These are phyloP conservation scores for Gisinianus flammeolus DNA, from an alignment of 2,888 invertebrate genomes.

Conservation along the genomic window DNA sequence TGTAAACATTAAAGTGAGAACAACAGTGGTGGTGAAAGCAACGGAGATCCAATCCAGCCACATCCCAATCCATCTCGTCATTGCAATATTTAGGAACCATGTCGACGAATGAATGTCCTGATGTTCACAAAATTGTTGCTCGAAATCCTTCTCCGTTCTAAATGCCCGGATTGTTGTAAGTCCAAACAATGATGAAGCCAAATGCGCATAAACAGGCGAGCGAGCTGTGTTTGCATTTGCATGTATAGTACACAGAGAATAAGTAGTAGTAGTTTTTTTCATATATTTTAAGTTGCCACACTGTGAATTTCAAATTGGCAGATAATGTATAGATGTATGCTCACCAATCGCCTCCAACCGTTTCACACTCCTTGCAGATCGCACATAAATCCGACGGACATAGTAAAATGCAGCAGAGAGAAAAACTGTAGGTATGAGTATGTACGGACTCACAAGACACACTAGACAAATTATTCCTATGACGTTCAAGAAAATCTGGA, in stretches of 20 bases:
- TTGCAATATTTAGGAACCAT: constrained; percentile 87
- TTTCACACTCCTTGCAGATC: constrained; percentile 32
- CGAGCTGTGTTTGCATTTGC: constrained; percentile 84
- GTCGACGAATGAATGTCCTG: constrained; percentile 84
- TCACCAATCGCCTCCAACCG: constrained; percentile 34
- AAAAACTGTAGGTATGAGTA: constrained; percentile 14
- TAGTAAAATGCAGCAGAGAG: constrained; percentile 15
- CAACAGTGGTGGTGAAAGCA: constrained; percentile 79
- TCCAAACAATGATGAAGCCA: constrained; percentile 87
- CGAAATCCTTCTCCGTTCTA: constrained; percentile 77
- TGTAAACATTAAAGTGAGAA: not conserved
- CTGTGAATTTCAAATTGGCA: no score
- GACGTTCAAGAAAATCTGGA: constrained; percentile 35
- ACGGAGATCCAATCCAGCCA: constrained; percentile 76
- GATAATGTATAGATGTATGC: not conserved
- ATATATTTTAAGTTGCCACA: no score
- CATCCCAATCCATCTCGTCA: constrained; percentile 90
- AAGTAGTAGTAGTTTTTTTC: no score
- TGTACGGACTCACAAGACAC: constrained; percentile 12
- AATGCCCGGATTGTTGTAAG: constrained; percentile 90
- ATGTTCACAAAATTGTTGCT: constrained; percentile 74
- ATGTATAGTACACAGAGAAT: no score
- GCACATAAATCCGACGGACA: constrained; percentile 19
- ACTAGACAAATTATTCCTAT: constrained; percentile 15
- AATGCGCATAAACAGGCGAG: constrained; percentile 93